Evolutionary conservation across 2,113 vertebrate species (phyloP).

Genomic region (Paedocypris sp.): DNA sequence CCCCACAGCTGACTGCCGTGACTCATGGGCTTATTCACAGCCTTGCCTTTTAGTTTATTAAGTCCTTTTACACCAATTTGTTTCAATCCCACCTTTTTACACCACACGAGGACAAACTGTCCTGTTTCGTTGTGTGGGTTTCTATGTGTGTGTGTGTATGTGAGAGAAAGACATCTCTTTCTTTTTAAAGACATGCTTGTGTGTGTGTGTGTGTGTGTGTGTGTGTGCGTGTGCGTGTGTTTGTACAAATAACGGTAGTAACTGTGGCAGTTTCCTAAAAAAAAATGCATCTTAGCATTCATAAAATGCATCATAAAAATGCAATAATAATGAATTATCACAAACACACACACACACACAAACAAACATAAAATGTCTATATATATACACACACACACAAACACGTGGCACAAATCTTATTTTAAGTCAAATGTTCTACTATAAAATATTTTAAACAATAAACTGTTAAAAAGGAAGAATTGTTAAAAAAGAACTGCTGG

Average conservation of each 20-base stretch:
- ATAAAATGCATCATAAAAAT: too few species aligned
- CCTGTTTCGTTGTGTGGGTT: slow-evolving; percentile 2
- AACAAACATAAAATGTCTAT: too few species aligned
- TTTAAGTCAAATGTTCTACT: too few species aligned
- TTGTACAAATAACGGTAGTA: too few species aligned
- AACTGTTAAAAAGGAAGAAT: too few species aligned
- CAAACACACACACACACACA: too few species aligned
- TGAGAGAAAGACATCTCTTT: slow-evolving; percentile 4
- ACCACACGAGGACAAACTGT: slow-evolving; percentile 20
- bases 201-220: slow-evolving; percentile 23
- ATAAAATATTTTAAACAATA: too few species aligned
- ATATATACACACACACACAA: too few species aligned
- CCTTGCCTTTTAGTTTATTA: slow-evolving; percentile 21
- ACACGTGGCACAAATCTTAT: too few species aligned
- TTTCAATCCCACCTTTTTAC: slow-evolving; percentile 27
- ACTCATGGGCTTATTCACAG: slow-evolving; percentile 24
- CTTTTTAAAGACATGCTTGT: slow-evolving; percentile 1
- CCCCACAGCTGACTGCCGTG: slow-evolving; percentile 16
- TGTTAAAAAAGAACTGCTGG: too few species aligned
- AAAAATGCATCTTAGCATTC: background rate
- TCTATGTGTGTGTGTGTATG: background rate
- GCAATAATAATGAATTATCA: too few species aligned
- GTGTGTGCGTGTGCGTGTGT: slow-evolving; percentile 26
- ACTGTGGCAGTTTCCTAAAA: too few species aligned
- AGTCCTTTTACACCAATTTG: slow-evolving; percentile 25